Percentiles rank a stretch among this genome's conserved stretches.
Evolutionary conservation across 2,888 invertebrate genomes (phyloP).

Genomic region (Achlya flavicornis): DNA sequence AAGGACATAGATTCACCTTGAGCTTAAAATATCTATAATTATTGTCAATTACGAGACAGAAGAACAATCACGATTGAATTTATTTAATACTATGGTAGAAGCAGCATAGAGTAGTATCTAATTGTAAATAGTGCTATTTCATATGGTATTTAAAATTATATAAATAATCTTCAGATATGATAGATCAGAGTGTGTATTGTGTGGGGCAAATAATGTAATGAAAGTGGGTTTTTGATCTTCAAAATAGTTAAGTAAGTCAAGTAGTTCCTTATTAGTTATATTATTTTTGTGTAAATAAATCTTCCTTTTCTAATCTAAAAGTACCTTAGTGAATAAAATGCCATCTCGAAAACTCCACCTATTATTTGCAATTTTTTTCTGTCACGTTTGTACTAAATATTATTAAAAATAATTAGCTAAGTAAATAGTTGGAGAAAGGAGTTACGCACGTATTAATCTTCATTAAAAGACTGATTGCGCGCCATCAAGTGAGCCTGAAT

Average conservation of each 20-base stretch:
- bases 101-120: background rate
- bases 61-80: slow-evolving; percentile 41
- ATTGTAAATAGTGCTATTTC: background rate
- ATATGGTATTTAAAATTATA: background rate
- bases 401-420: background rate
- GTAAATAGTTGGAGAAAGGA: background rate
- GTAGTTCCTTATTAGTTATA: too few relatives aligned
- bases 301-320: too few relatives aligned
- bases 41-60: slow-evolving; percentile 46
- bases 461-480: background rate
- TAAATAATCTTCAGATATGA: too few relatives aligned
- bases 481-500: background rate
- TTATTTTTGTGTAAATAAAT: too few relatives aligned
- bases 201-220: too few relatives aligned
- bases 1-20: slow-evolving; percentile 57
- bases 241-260: too few relatives aligned
- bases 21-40: slow-evolving; percentile 52
- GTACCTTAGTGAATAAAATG: too few relatives aligned
- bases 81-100: slow-evolving; percentile 9
- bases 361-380: too few relatives aligned
- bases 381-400: background rate
- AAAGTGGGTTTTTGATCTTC: too few relatives aligned
- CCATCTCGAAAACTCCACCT: too few relatives aligned
- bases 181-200: too few relatives aligned
- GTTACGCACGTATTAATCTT: background rate